Base-by-base conservation (phyloP, 1,140 invertebrate species). In the Zaprionus capensis region DNA sequence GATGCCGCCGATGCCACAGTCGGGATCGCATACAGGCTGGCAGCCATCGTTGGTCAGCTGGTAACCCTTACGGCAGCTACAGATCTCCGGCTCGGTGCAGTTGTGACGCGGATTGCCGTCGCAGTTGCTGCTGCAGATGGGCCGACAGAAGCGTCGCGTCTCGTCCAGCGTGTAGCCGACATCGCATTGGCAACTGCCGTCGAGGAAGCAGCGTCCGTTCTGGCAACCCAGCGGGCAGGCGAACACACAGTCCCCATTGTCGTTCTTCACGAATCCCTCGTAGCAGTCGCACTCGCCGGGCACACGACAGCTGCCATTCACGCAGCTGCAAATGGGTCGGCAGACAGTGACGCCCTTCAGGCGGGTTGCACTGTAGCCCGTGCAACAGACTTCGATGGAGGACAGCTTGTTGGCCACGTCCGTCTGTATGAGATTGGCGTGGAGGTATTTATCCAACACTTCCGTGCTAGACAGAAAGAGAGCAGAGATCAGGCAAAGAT, bases 81-180 rank as follows among this genome's bases (percentile, higher is more conserved):
- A 93, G 6, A 81, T 62, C 58, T 92, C 88, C 14, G 92, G 92
- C 12, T 82, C 88, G 14, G 88, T 92, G 70, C 92, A 92, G 69
- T 92, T 92, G 56, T 92, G 87, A 0, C 82, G 59, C 4, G 61
- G 61, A 64, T 82, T 92, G 26, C 24, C 75, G 28, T 78, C 86
- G 68, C 94, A 94, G 2, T 73, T 78, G 6, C 81, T 79, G 22
- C 87, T 81, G 73, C 94, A 94, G 17, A 92, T 82, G 12, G 94
- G 94, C 24, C 85, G 74, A 72, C 94, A 94, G 49, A 85, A 92
- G 63, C 91, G 84, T 0, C 86, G 74, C 67, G 93, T 92, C 41
- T 85, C 75, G 71, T 95, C 94, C 64, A 95, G 82, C 41, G 92
- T 94, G 85, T 94, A 96, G 4, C 96, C 96, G 6, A 93, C 85